Percentiles rank a stretch among this genome's conserved stretches.
These are phyloP conservation scores for Sipunculus nudus DNA, from an alignment of 2,888 invertebrate species.

Conservation along the genomic window DNA sequence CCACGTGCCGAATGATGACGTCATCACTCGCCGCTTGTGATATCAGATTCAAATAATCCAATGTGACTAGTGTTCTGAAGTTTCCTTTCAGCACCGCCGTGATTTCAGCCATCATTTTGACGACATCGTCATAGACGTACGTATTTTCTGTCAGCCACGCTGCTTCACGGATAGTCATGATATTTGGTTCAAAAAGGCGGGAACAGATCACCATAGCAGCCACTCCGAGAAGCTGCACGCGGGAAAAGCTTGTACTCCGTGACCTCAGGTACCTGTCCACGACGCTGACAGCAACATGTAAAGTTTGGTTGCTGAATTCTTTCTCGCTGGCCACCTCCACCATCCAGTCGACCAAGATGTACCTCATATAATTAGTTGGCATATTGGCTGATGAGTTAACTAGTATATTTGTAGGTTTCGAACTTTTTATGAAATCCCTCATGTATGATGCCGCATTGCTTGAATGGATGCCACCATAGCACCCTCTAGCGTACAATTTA, in stretches of 20 bases:
- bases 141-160: conserved; percentile 65
- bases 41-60: conserved; percentile 57
- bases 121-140: conserved; percentile 65
- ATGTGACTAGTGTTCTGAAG: too few species aligned
- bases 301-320: conserved; percentile 55
- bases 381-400: conserved; percentile 51
- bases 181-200: conserved; percentile 59
- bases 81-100: conserved; percentile 57
- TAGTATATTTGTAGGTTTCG: conserved; percentile 48
- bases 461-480: conserved; percentile 52
- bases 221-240: conserved; percentile 61
- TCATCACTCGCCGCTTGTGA: conserved; percentile 43
- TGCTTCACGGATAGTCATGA: conserved; percentile 63
- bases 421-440: conserved; percentile 53
- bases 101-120: conserved; percentile 64
- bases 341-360: conserved; percentile 64
- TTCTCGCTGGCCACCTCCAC: conserved; percentile 65
- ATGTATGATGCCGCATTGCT: conserved; percentile 50
- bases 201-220: conserved; percentile 64
- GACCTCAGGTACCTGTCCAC: conserved; percentile 57
- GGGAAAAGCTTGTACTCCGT: conserved; percentile 50
- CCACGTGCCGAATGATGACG: conserved; percentile 42
- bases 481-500: conserved; percentile 48
- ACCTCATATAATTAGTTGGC: conserved; percentile 62
- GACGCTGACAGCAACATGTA: conserved; percentile 60